Percentiles rank a stretch among this genome's conserved stretches.
phyloP scores from a whole-genome alignment of 1,140 invertebrate species.

The Octopus bimaculoides region DNA sequence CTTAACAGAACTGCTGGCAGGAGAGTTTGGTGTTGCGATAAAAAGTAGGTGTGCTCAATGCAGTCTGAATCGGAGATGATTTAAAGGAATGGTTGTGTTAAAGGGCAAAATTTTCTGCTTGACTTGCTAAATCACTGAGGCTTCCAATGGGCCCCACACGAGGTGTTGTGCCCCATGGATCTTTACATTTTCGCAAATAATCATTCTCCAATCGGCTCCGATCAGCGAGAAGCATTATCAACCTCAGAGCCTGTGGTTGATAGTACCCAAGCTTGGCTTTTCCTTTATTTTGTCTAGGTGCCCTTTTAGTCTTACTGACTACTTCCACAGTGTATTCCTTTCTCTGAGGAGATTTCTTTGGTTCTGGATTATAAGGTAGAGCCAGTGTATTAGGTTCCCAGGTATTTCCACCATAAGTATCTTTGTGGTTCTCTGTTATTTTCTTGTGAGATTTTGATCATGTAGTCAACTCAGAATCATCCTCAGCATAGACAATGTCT shows the following conservation, averaged over 20 bases:
- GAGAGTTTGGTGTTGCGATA: constrained; percentile 28
- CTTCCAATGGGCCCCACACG: constrained; percentile 17
- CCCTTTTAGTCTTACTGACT: neutral
- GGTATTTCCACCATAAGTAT: constrained; percentile 53
- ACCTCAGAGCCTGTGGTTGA: neutral
- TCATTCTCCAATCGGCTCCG: too few relatives aligned
- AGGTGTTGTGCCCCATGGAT: too few relatives aligned
- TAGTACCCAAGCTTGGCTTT: constrained; percentile 22
- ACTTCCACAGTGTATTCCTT: constrained; percentile 5
- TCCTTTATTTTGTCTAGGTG: constrained; percentile 21
- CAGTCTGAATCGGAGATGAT: neutral
- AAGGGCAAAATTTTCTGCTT: constrained; percentile 50
- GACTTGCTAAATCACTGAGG: constrained; percentile 47
- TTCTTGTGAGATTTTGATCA: constrained; percentile 57
- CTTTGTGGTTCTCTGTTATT: constrained; percentile 52
- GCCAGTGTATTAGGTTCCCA: constrained; percentile 46
- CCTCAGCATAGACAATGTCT: constrained; percentile 34
- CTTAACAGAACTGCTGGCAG: constrained; percentile 23
- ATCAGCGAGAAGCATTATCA: neutral
- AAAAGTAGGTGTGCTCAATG: constrained; percentile 19
- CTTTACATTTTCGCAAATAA: too few relatives aligned
- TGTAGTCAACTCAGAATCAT: constrained; percentile 57
- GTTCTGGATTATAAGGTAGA: constrained; percentile 35
- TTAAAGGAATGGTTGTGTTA: constrained; percentile 27
- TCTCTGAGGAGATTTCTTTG: constrained; percentile 7